Evolutionary conservation across 2,888 invertebrate species (phyloP).

Genomic region (Hybos culiciformis): DNA sequence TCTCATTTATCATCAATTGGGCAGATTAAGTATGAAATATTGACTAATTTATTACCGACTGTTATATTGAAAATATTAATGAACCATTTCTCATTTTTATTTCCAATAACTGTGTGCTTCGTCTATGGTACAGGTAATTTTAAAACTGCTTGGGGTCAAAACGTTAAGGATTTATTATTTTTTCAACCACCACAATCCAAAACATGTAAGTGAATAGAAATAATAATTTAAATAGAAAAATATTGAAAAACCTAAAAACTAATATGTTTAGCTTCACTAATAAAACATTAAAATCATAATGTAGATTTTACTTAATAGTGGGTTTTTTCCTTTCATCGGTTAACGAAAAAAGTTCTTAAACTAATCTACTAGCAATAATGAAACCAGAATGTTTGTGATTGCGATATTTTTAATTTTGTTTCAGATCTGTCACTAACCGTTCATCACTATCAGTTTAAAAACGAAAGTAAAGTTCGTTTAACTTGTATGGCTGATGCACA

Average conservation of each 20-base stretch:
- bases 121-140: slow-evolving; percentile 29
- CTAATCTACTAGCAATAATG: no score
- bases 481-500: slow-evolving; percentile 34
- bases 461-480: slow-evolving; percentile 28
- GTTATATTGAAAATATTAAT: slow-evolving; percentile 31
- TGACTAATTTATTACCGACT: slow-evolving; percentile 29
- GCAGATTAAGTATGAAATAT: slow-evolving; percentile 29
- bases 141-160: slow-evolving; percentile 29
- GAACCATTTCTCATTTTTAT: slow-evolving; percentile 32
- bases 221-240: background rate
- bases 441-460: slow-evolving; percentile 33
- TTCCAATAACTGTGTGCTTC: slow-evolving; percentile 33
- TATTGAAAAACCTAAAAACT: background rate
- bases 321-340: no score
- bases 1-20: slow-evolving; percentile 31
- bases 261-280: no score
- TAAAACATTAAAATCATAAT: no score
- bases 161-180: slow-evolving; percentile 29
- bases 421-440: slow-evolving; percentile 29
- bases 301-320: no score
- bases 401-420: slow-evolving; percentile 6
- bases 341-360: no score
- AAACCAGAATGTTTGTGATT: no score
- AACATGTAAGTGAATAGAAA: slow-evolving; percentile 30
- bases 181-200: slow-evolving; percentile 35